Evolutionary conservation across 2,113 vertebrate species (phyloP), one percentile per base, ranked within the genome.

Genomic region (Acinonyx jubatus): DNA sequence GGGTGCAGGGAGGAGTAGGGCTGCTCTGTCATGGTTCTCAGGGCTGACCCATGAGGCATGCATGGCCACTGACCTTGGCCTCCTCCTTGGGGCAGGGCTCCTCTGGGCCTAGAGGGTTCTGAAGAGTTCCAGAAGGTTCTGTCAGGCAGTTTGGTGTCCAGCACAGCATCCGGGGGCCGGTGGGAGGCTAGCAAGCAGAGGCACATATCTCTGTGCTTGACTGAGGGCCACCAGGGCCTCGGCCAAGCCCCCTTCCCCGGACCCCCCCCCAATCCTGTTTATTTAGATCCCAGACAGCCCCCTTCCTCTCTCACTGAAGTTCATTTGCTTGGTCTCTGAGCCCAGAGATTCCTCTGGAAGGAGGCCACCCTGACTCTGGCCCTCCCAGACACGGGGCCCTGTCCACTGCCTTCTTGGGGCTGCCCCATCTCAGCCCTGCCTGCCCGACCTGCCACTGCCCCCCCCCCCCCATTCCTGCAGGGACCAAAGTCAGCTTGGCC

Each of bases 381-480:
- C 41, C 21, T 66, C 33, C 29, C 18, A 5, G 61, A 65, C 25
- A 19, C 0, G 0, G 21, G 2, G 3, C 36, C 25, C 57, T 80
- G 13, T 27, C 55, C 7, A 0, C 36, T 5, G 31, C 10, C 89
- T 55, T 7, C 36, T 55, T n/a, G 1, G 65, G 18, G 38, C 7
- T 0, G 66, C 65, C 36, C 48, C 1, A 23, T 15, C 31, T 25
- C 2, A 1, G 9, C 45, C 74, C 57, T 52, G 21, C 66, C 12
- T 7, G 4, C 23, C 27, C 6, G 2, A 23, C 69, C 65, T 1
- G 65, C 55, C 45, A 45, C 45, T 45, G 7, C 45, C 45, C 41
- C 1, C 7, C 41, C 41, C 41, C 41, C 5, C 1, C 25, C 0
- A 0, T 18, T 71, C 33, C 50, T 27, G 19, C 14, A 3, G 78